Evolutionary conservation across 2,888 invertebrate species (phyloP), one percentile per base, ranked within the genome.

Genomic region (Trissolcus brochymenae): DNA sequence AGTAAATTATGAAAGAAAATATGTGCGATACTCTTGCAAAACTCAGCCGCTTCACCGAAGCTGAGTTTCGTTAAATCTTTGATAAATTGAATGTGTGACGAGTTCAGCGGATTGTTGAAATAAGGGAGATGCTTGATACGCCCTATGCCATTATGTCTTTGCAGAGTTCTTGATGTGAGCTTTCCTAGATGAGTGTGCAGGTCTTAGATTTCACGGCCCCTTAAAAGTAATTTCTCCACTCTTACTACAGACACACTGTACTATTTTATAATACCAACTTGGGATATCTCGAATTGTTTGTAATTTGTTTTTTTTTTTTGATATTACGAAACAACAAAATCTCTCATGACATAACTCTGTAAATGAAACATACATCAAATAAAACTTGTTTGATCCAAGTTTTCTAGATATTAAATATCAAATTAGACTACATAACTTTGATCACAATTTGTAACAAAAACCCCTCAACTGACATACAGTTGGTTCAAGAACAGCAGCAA

Each of bases 71-170:
- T 79, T 79, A 78, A 84, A 80, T 78, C 82, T 76, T 78, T 87
- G 86, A 87, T 83, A 87, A 87, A 87, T 87, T 87, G 87, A 84
- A 86, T 75, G 84, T 83, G 83, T 82, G 84, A 87, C 84, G 85
- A 87, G 84, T 85, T 84, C 82, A 78, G 82, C 82, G 85, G 84
- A 87, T 86, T 83, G 81, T 78, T 80, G 82, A 83, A 86, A 87
- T 84, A 83, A 83, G 82, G 79, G 80, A 80, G 80, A 76, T 76
- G 80, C 80, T 35, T 35, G 81, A 77, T 79, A 82, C 80, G 60
- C 62, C 76, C 77, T 71, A 59, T 11, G 11, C 64, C 57, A 67
- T 70, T 62, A 56, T 66, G 55, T 65, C 71, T 49, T 71, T 60
- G 61, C 62, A 72, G 73, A 71, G 57, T 71, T 75, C 41, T 49